Conservation (phyloP, 2,113 vertebrate genomes). For the Polyodon spathula region DNA sequence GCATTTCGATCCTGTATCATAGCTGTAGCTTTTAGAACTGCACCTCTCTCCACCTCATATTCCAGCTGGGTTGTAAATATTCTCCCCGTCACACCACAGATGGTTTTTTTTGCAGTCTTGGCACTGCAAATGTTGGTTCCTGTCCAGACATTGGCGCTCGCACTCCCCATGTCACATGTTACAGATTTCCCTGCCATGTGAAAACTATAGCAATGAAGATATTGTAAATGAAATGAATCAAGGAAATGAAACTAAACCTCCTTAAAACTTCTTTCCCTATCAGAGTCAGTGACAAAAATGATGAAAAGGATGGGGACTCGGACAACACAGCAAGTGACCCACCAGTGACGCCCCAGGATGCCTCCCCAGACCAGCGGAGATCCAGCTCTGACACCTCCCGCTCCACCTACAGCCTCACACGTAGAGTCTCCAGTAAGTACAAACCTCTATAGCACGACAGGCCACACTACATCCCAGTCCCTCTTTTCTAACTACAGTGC, state of each 20-base stretch:
- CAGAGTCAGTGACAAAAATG: constrained; percentile 65
- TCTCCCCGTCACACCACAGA: background rate
- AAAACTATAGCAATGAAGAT: constrained; percentile 31
- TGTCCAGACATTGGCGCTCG: background rate
- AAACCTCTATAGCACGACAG: background rate
- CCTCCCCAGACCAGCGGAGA: constrained; percentile 51
- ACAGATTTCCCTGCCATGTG: constrained; percentile 29
- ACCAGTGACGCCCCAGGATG: constrained; percentile 50
- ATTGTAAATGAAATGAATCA: too few relatives aligned
- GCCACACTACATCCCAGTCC: background rate
- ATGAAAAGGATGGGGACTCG: constrained; percentile 60
- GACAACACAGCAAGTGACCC: constrained; percentile 51
- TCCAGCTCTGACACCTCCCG: constrained; percentile 62
- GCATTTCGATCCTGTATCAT: background rate
- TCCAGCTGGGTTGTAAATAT: background rate
- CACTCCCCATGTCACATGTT: constrained; percentile 32
- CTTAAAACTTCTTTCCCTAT: constrained; percentile 2
- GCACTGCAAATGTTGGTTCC: constrained; percentile 1
- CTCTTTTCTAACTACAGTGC: background rate
- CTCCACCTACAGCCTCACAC: constrained; percentile 67
- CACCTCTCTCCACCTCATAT: too few relatives aligned
- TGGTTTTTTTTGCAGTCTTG: background rate
- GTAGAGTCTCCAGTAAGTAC: constrained; percentile 68
- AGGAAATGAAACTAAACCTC: background rate
- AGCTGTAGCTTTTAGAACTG: background rate